These are phyloP conservation scores for Hyposmocoma kahamanoa DNA, from an alignment of 1,140 invertebrate species.

Conservation along the genomic window DNA sequence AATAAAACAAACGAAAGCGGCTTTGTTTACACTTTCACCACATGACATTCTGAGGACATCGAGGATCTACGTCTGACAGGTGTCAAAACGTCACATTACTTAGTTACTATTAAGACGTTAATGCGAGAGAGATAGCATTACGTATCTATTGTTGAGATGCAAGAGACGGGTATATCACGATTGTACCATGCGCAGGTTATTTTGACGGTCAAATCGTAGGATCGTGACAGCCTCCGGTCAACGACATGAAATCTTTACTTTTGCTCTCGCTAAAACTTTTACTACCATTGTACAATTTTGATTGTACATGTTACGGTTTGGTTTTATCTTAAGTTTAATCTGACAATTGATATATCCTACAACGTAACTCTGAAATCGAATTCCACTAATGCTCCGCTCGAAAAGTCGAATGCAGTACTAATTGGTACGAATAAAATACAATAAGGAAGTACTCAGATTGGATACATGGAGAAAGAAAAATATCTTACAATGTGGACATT, in stretches of 20 bases:
- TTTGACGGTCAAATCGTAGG: slow-evolving; percentile 18
- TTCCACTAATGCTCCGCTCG: no score
- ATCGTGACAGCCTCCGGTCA: slow-evolving; percentile 17
- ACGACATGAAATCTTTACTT: slow-evolving; percentile 20
- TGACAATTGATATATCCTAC: no score
- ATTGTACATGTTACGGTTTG: no score
- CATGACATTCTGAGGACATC: slow-evolving; percentile 16
- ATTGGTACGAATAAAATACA: no score
- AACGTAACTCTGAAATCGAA: no score
- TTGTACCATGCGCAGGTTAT: background rate
- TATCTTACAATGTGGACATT: no score
- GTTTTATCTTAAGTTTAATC: no score
- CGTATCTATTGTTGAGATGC: background rate
- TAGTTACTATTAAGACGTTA: background rate
- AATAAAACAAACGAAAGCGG: slow-evolving; percentile 39
- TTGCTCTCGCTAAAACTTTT: slow-evolving; percentile 28
- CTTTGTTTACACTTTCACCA: slow-evolving; percentile 51
- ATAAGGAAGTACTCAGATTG: no score
- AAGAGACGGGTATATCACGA: background rate
- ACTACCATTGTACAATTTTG: no score
- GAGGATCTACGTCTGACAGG: slow-evolving; percentile 16
- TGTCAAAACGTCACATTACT: background rate
- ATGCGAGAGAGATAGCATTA: background rate
- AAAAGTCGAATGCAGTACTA: no score
- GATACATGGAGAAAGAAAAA: no score